Evolutionary conservation across 2,888 invertebrate genomes (phyloP).

Genomic region (Xanthia togata): DNA sequence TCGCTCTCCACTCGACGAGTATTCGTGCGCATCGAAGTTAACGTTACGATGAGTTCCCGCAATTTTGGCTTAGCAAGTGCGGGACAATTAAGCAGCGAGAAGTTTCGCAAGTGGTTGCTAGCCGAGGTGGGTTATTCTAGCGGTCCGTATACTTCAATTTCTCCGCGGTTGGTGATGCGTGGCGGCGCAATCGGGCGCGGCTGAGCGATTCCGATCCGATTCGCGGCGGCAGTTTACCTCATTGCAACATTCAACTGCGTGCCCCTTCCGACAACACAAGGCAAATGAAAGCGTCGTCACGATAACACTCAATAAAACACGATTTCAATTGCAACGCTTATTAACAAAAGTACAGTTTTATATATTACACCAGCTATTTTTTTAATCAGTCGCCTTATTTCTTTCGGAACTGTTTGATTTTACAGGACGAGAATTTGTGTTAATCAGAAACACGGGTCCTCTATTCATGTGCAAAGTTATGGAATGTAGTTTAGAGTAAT

Average conservation of each 20-base stretch:
- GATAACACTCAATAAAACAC: slow-evolving; percentile 67
- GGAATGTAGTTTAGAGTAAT: slow-evolving; percentile 37
- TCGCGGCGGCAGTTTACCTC: slow-evolving; percentile 79
- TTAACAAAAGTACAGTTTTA: slow-evolving; percentile 58
- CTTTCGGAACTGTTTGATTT: slow-evolving; percentile 24
- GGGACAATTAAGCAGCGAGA: slow-evolving; percentile 82
- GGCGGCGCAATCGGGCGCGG: slow-evolving; percentile 88
- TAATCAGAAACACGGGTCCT: slow-evolving; percentile 31
- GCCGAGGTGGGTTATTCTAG: slow-evolving; percentile 78
- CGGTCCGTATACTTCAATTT: slow-evolving; percentile 87
- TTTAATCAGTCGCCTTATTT: slow-evolving; percentile 16
- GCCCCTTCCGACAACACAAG: slow-evolving; percentile 79
- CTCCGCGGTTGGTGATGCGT: slow-evolving; percentile 86
- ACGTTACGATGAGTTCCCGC: slow-evolving; percentile 78
- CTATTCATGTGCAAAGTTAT: slow-evolving; percentile 44
- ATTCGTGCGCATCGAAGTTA: slow-evolving; percentile 80
- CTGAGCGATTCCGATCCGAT: slow-evolving; percentile 87
- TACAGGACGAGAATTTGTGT: slow-evolving; percentile 22
- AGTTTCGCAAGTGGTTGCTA: slow-evolving; percentile 86
- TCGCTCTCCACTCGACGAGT: slow-evolving; percentile 69
- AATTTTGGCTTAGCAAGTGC: slow-evolving; percentile 74
- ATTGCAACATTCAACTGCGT: slow-evolving; percentile 82
- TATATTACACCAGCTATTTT: slow-evolving; percentile 5
- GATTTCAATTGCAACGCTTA: slow-evolving; percentile 67
- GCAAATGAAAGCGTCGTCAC: slow-evolving; percentile 77